phyloP scores from a whole-genome alignment of 2,797 vertebrate species.

The Capromys pilorides region DNA sequence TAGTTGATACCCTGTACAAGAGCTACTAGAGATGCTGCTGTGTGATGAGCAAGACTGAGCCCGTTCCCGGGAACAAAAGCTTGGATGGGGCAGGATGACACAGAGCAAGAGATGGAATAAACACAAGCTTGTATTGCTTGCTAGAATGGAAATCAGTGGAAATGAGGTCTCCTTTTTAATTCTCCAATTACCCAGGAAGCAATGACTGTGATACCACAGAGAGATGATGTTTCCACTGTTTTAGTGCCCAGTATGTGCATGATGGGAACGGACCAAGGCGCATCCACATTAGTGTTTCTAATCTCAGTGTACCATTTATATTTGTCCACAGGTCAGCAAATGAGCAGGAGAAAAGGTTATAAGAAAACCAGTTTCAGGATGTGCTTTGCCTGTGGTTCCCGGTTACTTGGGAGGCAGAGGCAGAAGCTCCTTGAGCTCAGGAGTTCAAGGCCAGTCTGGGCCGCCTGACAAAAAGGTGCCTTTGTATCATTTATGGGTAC shows the following conservation, averaged over 20 bases:
- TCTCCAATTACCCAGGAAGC: slow-evolving; percentile 76
- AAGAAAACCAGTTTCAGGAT: too few species aligned
- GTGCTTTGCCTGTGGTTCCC: not conserved
- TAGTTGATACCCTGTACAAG: slow-evolving; percentile 88
- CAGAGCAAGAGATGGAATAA: slow-evolving; percentile 34
- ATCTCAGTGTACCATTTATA: not conserved
- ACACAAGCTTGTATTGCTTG: slow-evolving; percentile 39
- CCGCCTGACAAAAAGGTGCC: not conserved
- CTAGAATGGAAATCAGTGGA: slow-evolving; percentile 61
- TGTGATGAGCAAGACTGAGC: slow-evolving; percentile 75
- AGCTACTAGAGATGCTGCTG: slow-evolving; percentile 83
- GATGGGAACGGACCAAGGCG: not conserved
- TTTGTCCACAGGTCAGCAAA: not conserved
- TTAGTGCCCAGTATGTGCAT: not conserved
- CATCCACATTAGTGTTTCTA: not conserved
- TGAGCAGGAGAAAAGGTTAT: not conserved
- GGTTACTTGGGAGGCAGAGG: not conserved
- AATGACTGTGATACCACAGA: not conserved
- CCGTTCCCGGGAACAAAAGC: slow-evolving; percentile 69
- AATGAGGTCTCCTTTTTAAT: slow-evolving; percentile 66
- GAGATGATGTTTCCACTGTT: not conserved
- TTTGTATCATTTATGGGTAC: not conserved
- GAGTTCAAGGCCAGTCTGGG: not conserved
- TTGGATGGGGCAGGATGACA: slow-evolving; percentile 56
- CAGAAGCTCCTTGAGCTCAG: not conserved